Evolutionary conservation across 2,797 vertebrate genomes (phyloP), one percentile per base, ranked within the genome.

Genomic region (Melanotaenia nigrans): DNA sequence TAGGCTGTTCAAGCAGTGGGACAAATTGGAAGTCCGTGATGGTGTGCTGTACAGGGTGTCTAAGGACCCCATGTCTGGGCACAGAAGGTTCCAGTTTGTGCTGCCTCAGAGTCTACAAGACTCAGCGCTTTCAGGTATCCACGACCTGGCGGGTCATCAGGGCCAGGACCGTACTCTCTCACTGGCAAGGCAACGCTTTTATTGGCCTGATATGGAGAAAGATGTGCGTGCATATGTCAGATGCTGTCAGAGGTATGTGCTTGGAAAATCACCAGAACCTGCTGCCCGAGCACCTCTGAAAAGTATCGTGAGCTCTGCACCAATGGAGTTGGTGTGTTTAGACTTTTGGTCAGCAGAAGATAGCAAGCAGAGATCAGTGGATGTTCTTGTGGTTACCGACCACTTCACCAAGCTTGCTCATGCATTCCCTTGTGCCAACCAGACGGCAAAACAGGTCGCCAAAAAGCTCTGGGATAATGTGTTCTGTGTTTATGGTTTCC

Each of bases 311-410:
- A 38, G 22, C 22, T 25, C 61, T 20, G 25, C 14, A 1, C 60
- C 40, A 0, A 16, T 47, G 24, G 40, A 62, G 16, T 25, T 62
- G 2, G 61, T 49, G 18, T 62, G 61, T 13, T 30, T 62, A 12
- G 61, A 62, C 12, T 62, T 62, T 9, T 62, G 61, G 61, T 62
- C 40, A n/a, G 61, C 61, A 5, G 38, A 62, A 8, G 36, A 38
- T 38, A 38, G 36, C 11, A 38, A 38, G 11, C 7, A 38, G 36
- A n/a, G n/a, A n/a, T 38, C 3, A 4, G 36, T 38, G 36, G 36
- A 38, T 10, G 18, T 45, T 16, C 13, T 61, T 3, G 59, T 61
- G 38, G 18, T 61, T 22, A 45, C 36, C 1, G 38, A 61, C 40
- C 59, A 42, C 13, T 61, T 61, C 24, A 61, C 59, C 2, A 42